phyloP scores from a whole-genome alignment of 2,113 vertebrate species.

The Syngnathus typhle region DNA sequence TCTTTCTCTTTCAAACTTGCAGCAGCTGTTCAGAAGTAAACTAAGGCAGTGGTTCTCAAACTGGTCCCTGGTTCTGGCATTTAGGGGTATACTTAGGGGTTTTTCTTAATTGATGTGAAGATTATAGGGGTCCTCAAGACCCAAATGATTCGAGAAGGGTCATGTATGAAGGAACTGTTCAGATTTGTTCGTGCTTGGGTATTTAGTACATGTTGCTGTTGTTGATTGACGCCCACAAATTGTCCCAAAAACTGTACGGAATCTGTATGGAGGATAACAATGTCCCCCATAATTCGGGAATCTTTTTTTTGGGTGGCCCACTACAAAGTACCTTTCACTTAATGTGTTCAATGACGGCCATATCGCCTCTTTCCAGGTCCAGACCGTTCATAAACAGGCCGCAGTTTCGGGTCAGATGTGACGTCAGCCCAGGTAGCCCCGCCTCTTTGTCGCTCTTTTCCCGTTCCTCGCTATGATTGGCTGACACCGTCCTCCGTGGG shows the following conservation, averaged over 20 bases:
- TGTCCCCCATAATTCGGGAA: not conserved
- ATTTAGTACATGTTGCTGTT: not conserved
- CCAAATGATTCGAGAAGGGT: not conserved
- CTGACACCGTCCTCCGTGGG: constrained; percentile 79
- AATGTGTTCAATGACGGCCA: constrained; percentile 82
- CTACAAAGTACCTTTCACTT: constrained; percentile 61
- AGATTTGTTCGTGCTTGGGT: not conserved
- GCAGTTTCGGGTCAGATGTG: constrained; percentile 69
- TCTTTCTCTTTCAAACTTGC: not conserved
- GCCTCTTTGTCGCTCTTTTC: constrained; percentile 66
- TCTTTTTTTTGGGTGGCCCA: not conserved
- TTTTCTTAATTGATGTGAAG: not conserved
- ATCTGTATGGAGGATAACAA: not conserved
- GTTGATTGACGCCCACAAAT: not conserved
- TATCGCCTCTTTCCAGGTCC: constrained; percentile 78
- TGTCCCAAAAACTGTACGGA: not conserved
- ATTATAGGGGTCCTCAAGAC: not conserved
- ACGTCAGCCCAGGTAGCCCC: constrained; percentile 22
- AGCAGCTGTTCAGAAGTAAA: not conserved
- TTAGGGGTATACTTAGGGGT: not conserved
- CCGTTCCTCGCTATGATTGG: constrained; percentile 71
- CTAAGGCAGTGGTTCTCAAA: not conserved
- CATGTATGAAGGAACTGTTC: not conserved
- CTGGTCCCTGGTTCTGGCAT: not conserved
- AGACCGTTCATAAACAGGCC: constrained; percentile 84